Percentiles rank a stretch among this genome's conserved stretches.
phyloP scores from a whole-genome alignment of 2,113 vertebrate species.

The Orientallactaga bullata region DNA sequence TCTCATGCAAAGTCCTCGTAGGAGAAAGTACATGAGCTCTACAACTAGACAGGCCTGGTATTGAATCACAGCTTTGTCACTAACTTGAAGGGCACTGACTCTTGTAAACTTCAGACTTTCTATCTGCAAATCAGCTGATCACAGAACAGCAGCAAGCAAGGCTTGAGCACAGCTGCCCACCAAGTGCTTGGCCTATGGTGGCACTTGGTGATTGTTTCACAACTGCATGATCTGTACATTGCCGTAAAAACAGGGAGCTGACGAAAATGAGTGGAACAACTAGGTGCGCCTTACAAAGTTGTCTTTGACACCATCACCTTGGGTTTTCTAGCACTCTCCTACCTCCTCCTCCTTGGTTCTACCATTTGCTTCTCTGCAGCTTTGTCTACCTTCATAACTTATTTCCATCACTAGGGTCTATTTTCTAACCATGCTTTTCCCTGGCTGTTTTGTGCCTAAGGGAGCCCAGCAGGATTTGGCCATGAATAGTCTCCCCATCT shows the following conservation, averaged over 20 bases:
- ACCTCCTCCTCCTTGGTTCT: background rate
- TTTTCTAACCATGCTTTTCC: background rate
- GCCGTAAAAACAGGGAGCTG: background rate
- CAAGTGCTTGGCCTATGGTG: background rate
- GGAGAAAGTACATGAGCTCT: conserved; percentile 7
- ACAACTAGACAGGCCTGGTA: background rate
- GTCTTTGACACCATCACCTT: background rate
- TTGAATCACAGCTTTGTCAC: conserved; percentile 19
- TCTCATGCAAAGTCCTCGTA: background rate
- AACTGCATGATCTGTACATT: background rate
- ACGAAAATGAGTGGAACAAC: background rate
- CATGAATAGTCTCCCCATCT: background rate
- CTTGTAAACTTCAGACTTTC: background rate
- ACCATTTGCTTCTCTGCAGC: background rate
- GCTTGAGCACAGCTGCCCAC: background rate
- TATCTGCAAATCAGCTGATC: background rate
- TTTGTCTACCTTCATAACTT: conserved; percentile 2
- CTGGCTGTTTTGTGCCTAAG: conserved; percentile 36
- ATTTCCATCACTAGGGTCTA: background rate
- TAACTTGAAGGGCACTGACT: background rate
- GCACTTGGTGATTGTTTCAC: background rate
- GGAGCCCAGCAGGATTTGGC: conserved; percentile 30
- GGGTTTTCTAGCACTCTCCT: background rate
- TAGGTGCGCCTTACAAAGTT: background rate
- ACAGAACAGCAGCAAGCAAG: background rate